A percentile compares a stretch with the other conserved stretches of the same genome.
These are phyloP conservation scores for Ylistrum balloti DNA, from an alignment of 1,140 invertebrate species.

Conservation along the genomic window DNA sequence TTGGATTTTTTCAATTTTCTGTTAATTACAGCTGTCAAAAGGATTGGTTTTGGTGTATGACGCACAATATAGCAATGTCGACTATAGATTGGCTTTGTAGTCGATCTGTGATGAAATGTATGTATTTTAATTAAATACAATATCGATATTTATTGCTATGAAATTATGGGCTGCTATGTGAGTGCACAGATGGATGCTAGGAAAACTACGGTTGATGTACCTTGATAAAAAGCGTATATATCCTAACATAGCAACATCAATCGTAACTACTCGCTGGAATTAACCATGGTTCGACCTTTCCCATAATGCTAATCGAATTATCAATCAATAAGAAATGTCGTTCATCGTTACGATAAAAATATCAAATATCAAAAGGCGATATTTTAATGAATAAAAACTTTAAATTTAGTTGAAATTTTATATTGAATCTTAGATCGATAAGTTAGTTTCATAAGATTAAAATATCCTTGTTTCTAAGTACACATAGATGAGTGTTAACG, in stretches of 20 bases:
- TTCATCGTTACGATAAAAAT: not conserved
- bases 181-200: not conserved
- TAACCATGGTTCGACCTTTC: not conserved
- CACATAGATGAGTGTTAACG: too few species aligned
- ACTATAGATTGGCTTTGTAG: not conserved
- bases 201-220: not conserved
- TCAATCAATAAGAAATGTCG: not conserved
- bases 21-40: not conserved
- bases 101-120: conserved; percentile 7
- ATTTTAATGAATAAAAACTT: too few species aligned
- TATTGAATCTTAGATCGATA: too few species aligned
- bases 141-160: not conserved
- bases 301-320: not conserved
- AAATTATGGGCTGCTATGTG: not conserved
- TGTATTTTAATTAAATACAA: not conserved
- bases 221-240: not conserved
- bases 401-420: too few species aligned
- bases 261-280: not conserved
- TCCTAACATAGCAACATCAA: not conserved
- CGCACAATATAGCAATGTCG: not conserved
- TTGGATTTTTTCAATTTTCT: not conserved
- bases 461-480: too few species aligned
- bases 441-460: too few species aligned
- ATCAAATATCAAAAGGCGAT: too few species aligned
- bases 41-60: not conserved